A percentile compares a stretch with the other conserved stretches of the same genome.
Evolutionary conservation across 2,888 invertebrate species (phyloP).

Genomic region (Rhingia rostrata): DNA sequence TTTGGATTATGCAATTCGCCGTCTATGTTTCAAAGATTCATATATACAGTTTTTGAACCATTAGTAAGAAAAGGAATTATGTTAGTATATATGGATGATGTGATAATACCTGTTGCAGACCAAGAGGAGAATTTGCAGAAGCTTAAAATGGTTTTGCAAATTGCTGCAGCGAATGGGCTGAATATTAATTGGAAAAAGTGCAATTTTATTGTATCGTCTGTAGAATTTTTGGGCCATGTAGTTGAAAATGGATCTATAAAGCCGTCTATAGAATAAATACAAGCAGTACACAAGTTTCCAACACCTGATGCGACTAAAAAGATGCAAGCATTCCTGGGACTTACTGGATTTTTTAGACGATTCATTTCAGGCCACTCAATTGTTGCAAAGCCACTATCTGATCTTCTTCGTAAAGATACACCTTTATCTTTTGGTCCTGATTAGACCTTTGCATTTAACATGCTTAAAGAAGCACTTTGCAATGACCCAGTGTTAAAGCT

Average conservation of each 20-base stretch:
- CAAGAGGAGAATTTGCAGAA: constrained; percentile 4
- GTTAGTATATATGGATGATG: too few species aligned
- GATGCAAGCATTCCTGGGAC: constrained; percentile 76
- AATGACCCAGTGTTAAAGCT: not conserved
- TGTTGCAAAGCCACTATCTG: constrained; percentile 73
- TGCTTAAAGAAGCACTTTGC: too few species aligned
- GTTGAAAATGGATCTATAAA: constrained; percentile 52
- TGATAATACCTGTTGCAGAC: constrained; percentile 5
- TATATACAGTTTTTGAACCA: too few species aligned
- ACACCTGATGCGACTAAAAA: constrained; percentile 72
- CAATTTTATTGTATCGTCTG: not conserved
- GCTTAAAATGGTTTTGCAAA: not conserved
- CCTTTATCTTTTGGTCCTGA: not conserved
- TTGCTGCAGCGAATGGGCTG: not conserved
- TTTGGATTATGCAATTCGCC: too few species aligned
- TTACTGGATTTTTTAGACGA: constrained; percentile 77
- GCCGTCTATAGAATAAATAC: constrained; percentile 75
- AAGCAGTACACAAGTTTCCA: constrained; percentile 71
- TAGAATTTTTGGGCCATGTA: constrained; percentile 75
- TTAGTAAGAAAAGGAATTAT: too few species aligned
- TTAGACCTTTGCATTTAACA: not conserved
- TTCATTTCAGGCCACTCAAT: constrained; percentile 44
- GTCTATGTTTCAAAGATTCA: too few species aligned
- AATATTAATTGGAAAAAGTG: constrained; percentile 4
- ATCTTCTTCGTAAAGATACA: constrained; percentile 11